Evolutionary conservation across 2,113 vertebrate species (phyloP), one percentile per base, ranked within the genome.

Genomic region (Petrocephalus zakoni): DNA sequence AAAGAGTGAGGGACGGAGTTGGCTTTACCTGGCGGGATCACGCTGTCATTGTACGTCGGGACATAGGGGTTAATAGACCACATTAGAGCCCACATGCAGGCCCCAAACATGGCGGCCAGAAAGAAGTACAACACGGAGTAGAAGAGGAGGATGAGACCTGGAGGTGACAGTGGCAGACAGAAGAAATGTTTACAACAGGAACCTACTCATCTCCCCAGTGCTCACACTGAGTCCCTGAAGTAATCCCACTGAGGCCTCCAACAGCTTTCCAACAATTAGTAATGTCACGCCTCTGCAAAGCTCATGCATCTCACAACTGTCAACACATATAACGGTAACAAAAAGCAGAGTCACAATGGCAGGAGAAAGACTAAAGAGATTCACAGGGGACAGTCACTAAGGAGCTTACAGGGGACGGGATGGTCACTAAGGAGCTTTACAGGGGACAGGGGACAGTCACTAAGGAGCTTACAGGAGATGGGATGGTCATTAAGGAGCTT

Each of bases 91-190:
- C 97, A 99, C 93, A 98, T 90, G 93, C 97, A 98, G 81, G 98
- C 96, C 8, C 95, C 96, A 93, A 99, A 98, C 97, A 98, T 98
- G 91, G 97, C 97, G 4, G 97, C 97, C 92, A 99, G 94, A 92
- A 97, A 98, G 0, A 91, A 89, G 92, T 99, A 99, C 92, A 99
- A 96, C 87, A 97, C 68, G 87, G 97, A 93, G 90, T 99, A 99
- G 95, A 99, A 97, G 88, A 98, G 94, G 75, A 99, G 94, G 92
- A 98, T 97, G 93, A 97, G 94, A 90, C 96, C 98, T 99, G 95
- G 91, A 90, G 47, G 68, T 91, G 52, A 53, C 10, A 87, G 46
- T 81, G 17, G 34, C 89, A 83, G 46, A 83, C 46, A 49, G 46
- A 22, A 49, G 78, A 9, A 10, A 19, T 49, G 46, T 49, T 49